phyloP scores from a whole-genome alignment of 2,888 invertebrate species.

The Heterodera filipjevi region DNA sequence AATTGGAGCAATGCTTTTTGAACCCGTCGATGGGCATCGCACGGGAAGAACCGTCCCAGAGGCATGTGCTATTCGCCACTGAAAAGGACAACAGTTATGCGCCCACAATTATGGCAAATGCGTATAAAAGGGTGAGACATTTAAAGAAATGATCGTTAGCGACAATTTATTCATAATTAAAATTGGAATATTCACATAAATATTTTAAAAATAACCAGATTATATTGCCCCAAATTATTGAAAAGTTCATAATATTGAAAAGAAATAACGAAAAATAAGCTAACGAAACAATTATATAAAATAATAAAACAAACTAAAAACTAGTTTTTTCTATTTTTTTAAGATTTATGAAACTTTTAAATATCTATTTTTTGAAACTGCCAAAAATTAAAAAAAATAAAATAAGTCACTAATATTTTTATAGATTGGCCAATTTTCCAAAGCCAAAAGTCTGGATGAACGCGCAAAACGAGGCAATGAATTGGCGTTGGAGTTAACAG shows the following conservation, averaged over 20 bases:
- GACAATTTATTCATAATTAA: too few relatives aligned
- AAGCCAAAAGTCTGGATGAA: conserved; percentile 40
- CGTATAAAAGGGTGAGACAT: conserved; percentile 45
- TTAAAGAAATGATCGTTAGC: too few relatives aligned
- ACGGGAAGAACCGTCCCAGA: conserved; percentile 4
- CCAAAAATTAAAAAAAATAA: too few relatives aligned
- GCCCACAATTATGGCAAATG: conserved; percentile 52
- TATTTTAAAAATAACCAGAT: too few relatives aligned
- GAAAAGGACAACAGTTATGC: conserved; percentile 52
- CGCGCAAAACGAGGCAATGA: conserved; percentile 41
- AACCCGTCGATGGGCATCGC: conserved; percentile 63
- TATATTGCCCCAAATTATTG: too few relatives aligned
- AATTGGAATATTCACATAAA: too few relatives aligned
- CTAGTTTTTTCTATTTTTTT: not conserved
- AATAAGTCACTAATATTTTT: too few relatives aligned
- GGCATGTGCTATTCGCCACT: conserved; percentile 66
- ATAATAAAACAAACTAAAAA: not conserved
- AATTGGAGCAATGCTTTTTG: conserved; percentile 67
- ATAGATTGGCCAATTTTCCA: conserved; percentile 18
- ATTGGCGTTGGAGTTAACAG: conserved; percentile 54
- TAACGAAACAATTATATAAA: too few relatives aligned
- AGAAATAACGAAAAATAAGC: too few relatives aligned
- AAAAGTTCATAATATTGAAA: too few relatives aligned
- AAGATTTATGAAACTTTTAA: too few relatives aligned
- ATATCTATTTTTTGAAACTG: too few relatives aligned